Evolutionary conservation across 2,113 vertebrate species (phyloP).

Genomic region (Diadophis punctatus): DNA sequence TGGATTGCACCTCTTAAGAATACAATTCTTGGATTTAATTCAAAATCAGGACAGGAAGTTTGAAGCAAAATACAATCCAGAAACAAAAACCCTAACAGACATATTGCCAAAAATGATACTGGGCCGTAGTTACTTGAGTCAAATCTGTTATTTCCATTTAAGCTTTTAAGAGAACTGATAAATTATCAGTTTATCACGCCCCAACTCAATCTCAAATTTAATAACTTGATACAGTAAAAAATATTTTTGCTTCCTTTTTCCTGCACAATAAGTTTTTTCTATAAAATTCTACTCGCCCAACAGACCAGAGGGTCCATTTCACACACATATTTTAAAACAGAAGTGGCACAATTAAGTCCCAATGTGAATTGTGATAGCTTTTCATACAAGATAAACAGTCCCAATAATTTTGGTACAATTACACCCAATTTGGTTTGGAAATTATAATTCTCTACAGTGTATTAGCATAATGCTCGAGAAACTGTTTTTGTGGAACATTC

Average conservation of each 20-base stretch:
- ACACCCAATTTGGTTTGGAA: neutral
- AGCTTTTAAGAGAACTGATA: neutral
- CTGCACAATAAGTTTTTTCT: neutral
- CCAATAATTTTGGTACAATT: constrained; percentile 30
- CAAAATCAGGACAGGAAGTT: constrained; percentile 6
- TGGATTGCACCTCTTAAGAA: constrained; percentile 24
- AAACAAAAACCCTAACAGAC: neutral
- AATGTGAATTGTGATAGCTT: constrained; percentile 10
- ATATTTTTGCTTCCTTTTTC: neutral
- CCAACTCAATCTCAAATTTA: neutral
- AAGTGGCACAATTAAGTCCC: neutral
- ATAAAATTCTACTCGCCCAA: neutral
- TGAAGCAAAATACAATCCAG: neutral
- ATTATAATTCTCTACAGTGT: neutral
- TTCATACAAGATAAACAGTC: constrained; percentile 23
- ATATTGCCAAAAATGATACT: neutral
- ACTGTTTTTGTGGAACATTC: neutral
- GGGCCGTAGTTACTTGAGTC: fast-evolving
- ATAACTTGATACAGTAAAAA: neutral
- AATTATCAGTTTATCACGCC: neutral
- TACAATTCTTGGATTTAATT: neutral
- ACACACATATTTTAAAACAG: constrained; percentile 17
- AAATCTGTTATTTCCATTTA: neutral
- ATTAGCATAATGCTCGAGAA: neutral
- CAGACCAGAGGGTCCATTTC: neutral